These are phyloP conservation scores for Aegithalos caudatus DNA, from an alignment of 2,113 vertebrate genomes.

Conservation along the genomic window DNA sequence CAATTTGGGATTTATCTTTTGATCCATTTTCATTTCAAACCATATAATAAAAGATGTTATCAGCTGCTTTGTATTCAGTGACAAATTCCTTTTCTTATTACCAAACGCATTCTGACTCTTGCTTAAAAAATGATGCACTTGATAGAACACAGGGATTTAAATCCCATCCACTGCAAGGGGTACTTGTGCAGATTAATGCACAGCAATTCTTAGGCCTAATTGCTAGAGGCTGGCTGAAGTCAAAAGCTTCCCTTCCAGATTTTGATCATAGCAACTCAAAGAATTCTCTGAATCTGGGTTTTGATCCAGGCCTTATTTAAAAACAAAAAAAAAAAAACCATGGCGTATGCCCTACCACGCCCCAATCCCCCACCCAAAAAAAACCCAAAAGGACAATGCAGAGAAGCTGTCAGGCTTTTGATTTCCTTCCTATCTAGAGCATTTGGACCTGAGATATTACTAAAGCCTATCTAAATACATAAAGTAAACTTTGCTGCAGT, in stretches of 20 bases:
- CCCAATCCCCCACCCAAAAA: accelerated
- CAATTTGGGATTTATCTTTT: slow-evolving; percentile 21
- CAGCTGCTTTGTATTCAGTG: slow-evolving; percentile 28
- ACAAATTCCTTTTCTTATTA: slow-evolving; percentile 16
- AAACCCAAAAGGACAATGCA: neutral
- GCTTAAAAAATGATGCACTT: slow-evolving; percentile 10
- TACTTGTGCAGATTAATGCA: neutral
- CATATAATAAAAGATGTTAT: neutral
- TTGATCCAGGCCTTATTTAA: neutral
- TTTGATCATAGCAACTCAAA: neutral
- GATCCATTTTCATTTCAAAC: slow-evolving; percentile 23
- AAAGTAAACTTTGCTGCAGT: neutral
- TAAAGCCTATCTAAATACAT: neutral
- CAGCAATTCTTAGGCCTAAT: neutral
- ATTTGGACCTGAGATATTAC: neutral
- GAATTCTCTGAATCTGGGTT: neutral
- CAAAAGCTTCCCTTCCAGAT: neutral
- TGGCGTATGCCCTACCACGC: accelerated
- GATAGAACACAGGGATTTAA: slow-evolving; percentile 48
- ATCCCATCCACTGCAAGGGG: neutral
- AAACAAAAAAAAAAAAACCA: neutral
- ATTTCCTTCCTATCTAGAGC: neutral
- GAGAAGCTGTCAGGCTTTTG: neutral
- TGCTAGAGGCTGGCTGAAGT: neutral
- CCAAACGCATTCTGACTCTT: neutral